A percentile compares a stretch with the other conserved stretches of the same genome.
phyloP scores from a whole-genome alignment of 2,888 invertebrate genomes.

The Orchesella flavescens region DNA sequence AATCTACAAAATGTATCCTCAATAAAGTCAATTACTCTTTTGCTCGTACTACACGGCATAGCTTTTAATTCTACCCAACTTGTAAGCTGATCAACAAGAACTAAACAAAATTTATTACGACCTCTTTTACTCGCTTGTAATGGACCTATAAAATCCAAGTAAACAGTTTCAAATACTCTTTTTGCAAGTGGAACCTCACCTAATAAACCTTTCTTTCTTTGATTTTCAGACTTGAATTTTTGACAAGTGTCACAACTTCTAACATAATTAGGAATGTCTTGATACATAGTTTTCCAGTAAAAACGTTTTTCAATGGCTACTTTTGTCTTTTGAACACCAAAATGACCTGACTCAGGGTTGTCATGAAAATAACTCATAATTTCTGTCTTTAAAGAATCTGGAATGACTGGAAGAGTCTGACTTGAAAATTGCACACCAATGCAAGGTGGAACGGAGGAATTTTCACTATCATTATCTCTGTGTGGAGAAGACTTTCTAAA shows the following conservation, averaged over 20 bases:
- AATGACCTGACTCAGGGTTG: slow-evolving; percentile 47
- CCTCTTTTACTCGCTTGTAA: not conserved
- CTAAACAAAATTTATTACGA: slow-evolving; percentile 55
- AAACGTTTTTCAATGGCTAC: slow-evolving; percentile 40
- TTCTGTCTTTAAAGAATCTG: slow-evolving; percentile 17
- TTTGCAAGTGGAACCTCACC: slow-evolving; percentile 13
- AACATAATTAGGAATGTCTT: slow-evolving; percentile 45
- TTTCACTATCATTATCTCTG: not conserved
- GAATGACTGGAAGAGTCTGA: slow-evolving; percentile 30
- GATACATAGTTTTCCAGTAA: slow-evolving; percentile 51
- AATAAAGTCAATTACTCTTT: slow-evolving; percentile 48
- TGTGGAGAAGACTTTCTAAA: not conserved
- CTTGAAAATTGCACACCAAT: not conserved
- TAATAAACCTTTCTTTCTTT: slow-evolving; percentile 33
- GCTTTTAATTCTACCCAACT: slow-evolving; percentile 65
- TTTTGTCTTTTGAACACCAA: slow-evolving; percentile 56
- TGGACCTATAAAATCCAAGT: slow-evolving; percentile 62
- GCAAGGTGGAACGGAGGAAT: not conserved
- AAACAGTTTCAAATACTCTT: slow-evolving; percentile 47
- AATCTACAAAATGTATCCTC: slow-evolving; percentile 65
- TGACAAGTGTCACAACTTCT: slow-evolving; percentile 57
- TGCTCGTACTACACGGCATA: slow-evolving; percentile 45
- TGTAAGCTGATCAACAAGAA: slow-evolving; percentile 63
- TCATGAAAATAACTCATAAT: slow-evolving; percentile 54
- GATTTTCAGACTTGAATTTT: slow-evolving; percentile 32